Base-by-base conservation (phyloP, 1,140 invertebrate genomes). In the Sipha flava region DNA sequence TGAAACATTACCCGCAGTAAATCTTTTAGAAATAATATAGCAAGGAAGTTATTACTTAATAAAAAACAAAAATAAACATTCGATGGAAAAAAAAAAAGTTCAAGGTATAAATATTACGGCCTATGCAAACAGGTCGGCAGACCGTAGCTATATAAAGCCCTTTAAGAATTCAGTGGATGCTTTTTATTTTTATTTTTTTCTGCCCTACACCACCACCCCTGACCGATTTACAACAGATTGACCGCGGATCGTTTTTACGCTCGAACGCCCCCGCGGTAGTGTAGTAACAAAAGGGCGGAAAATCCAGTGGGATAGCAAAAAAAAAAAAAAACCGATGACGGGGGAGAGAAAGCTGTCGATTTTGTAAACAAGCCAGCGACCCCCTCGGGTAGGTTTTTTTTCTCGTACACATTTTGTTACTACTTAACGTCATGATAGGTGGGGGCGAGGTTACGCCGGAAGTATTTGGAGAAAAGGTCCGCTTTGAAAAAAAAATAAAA, bases 181-280 rank as follows among this genome's bases (percentile, higher is more conserved):
- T 43, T 43, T 75, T 68, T 68, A 45, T 68, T 26, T 45, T 21
- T 45, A 26, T 16, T 21, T 26, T 29, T 7, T 26, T 18, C 10
- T 10, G 14, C 73, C 16, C 72, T n/a, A 6, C 52, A 1, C 34
- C 52, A 18, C 34, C 37, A 23, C 23, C 23, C 7, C 52, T 4
- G 47, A 77, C 73, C 73, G 73, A 77, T 77, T 77, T 77, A 77
- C 73, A 77, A 59, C 73, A 77, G 73, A 77, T 77, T 77, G 73
- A 77, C 73, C 73, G 73, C 73, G 73, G 73, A 77, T 77, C 73
- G 49, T 77, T 77, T 77, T 77, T 77, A 59, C 52, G 73, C 73
- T 77, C 52, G 16, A 77, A 77, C 73, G 34, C 73, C 73, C 68
- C 26, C 72, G n/a, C 21, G 9, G 23, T 21, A 59, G 7, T 52